Base-by-base conservation (phyloP, 2,113 vertebrate species). In the Parus major region DNA sequence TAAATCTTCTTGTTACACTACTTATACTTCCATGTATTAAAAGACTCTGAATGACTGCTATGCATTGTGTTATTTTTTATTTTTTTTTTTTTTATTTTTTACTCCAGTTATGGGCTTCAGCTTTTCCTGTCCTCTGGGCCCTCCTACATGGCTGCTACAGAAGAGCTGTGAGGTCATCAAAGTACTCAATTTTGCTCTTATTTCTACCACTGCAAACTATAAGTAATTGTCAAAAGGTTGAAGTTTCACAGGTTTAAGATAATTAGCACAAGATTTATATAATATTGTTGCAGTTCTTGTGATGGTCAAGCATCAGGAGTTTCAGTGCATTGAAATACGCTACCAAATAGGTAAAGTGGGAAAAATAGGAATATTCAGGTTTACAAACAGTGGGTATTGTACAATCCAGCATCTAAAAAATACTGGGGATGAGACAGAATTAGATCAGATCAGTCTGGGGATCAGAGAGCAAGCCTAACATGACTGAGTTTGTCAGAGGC, bases 21-120 rank as follows among this genome's bases (percentile, higher is more conserved):
- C 61, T 95, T 93, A 84, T 22, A 28, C 61, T 90, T 85, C 52
- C 23, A 27, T 77, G 39, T 60, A 80, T 95, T 93, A 70, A 89
- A 81, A 76, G 46, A 73, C 42, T 65, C 66, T 77, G 42, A 65
- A 72, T 82, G 70, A 82, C 39, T 76, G 47, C 60, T 76, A 24
- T 96, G 78, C 46, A 41, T 94, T 91, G 53, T 87, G 36, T 4
- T 41, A 12, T 35, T 42, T 44, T 47, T 39, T 39, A 39, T 39
- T 33, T 42, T n/a, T 31, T 42, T n/a, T 31, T 42, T 86, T 71
- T 92, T 68, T 65, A 21, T 70, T 87, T 17, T 81, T 41, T 79
- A 11, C 31, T 84, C n/a, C 13, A 42, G 59, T 79, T 76, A 72
- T 47, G 81, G 64, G 21, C 39, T 49, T 49, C 49, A 41, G 46